phyloP scores from a whole-genome alignment of 2,888 invertebrate species.

The Thymelicus acteon region DNA sequence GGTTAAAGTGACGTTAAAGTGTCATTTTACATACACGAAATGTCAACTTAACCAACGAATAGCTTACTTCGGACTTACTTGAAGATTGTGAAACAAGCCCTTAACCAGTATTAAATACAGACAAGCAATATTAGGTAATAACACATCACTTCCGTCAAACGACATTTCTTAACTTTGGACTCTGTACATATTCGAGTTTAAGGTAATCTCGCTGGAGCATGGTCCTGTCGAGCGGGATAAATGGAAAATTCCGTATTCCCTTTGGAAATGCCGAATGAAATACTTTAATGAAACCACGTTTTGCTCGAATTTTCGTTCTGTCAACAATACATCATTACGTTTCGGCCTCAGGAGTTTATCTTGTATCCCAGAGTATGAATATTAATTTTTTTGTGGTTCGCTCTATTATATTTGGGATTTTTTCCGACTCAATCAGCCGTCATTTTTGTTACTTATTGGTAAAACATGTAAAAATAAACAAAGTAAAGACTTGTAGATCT shows the following conservation, averaged over 20 bases:
- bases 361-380: conserved; percentile 11
- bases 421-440: neutral
- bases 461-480: too few relatives aligned
- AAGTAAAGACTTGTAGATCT: too few relatives aligned
- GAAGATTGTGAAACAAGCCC: too few relatives aligned
- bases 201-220: neutral
- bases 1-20: too few relatives aligned
- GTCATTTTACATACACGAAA: too few relatives aligned
- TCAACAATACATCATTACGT: conserved; percentile 27
- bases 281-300: conserved; percentile 10
- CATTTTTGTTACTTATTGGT: neutral
- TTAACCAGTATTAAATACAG: too few relatives aligned
- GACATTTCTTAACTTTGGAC: neutral
- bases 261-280: conserved; percentile 8
- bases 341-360: neutral
- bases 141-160: neutral
- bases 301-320: conserved; percentile 14
- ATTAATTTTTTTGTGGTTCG: neutral
- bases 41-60: too few relatives aligned
- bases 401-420: neutral
- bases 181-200: neutral
- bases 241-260: conserved; percentile 17
- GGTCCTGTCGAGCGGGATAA: conserved; percentile 13
- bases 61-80: too few relatives aligned
- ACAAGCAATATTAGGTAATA: neutral